Evolutionary conservation across 2,113 vertebrate species (phyloP).

Genomic region (Phoxinus phoxinus): DNA sequence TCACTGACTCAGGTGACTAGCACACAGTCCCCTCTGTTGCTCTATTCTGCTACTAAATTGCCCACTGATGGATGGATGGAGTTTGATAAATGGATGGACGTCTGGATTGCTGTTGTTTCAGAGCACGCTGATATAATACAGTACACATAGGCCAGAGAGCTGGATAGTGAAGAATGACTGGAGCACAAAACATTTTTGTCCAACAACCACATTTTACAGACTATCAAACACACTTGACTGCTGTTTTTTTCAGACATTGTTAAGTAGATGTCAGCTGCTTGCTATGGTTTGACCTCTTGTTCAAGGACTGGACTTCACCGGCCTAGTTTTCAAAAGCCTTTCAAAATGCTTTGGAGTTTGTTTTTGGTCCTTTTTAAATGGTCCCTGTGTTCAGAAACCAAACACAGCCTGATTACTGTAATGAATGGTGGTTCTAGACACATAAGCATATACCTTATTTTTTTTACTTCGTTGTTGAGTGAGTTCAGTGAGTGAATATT

Average conservation of each 20-base stretch:
- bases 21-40: neutral
- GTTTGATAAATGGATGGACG: constrained; percentile 44
- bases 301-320: constrained; percentile 24
- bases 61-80: constrained; percentile 44
- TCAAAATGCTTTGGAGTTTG: neutral
- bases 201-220: constrained; percentile 38
- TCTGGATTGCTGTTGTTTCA: constrained; percentile 43
- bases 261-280: constrained; percentile 36
- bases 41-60: constrained; percentile 34
- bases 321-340: neutral
- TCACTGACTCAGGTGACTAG: constrained; percentile 27
- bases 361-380: neutral
- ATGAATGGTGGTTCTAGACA: neutral
- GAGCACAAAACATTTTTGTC: constrained; percentile 45
- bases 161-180: constrained; percentile 45
- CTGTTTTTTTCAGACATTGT: constrained; percentile 13
- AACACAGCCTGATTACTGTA: neutral
- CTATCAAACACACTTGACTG: constrained; percentile 39
- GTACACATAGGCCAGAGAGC: constrained; percentile 11
- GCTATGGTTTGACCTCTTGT: constrained; percentile 20
- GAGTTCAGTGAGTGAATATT: neutral
- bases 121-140: constrained; percentile 26
- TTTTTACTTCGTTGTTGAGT: neutral
- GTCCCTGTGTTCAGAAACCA: neutral
- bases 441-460: neutral